Conservation (phyloP, 2,797 vertebrate genomes). For the Emydoidea blandingii region DNA sequence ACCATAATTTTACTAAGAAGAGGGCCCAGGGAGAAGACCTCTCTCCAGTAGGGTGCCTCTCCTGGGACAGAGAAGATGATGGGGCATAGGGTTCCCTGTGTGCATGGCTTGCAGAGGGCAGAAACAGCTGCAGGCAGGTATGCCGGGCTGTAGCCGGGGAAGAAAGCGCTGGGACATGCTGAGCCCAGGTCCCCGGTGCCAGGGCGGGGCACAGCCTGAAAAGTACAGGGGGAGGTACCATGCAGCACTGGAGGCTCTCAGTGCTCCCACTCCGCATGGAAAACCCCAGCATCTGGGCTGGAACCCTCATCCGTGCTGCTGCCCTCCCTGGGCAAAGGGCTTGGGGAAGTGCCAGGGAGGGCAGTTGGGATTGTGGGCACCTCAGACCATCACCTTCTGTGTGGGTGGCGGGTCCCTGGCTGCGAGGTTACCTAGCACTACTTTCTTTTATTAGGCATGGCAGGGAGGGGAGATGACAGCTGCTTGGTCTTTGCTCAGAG, state of each 20-base stretch:
- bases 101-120: neutral
- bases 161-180: neutral
- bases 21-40: neutral
- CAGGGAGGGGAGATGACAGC: neutral
- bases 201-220: neutral
- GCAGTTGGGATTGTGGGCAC: neutral
- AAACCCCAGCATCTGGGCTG: neutral
- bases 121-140: neutral
- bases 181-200: neutral
- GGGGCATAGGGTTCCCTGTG: neutral
- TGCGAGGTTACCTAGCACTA: neutral
- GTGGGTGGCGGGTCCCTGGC: neutral
- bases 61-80: neutral
- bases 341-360: neutral
- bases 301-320: neutral
- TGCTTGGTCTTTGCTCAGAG: neutral
- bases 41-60: neutral
- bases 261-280: neutral
- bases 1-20: neutral
- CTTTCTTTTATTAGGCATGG: neutral
- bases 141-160: neutral
- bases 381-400: neutral
- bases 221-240: neutral
- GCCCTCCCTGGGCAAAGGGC: neutral
- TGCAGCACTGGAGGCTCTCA: neutral